Evolutionary conservation across 2,888 invertebrate species (phyloP), one percentile per base, ranked within the genome.

Genomic region (Nemurella pictetii): DNA sequence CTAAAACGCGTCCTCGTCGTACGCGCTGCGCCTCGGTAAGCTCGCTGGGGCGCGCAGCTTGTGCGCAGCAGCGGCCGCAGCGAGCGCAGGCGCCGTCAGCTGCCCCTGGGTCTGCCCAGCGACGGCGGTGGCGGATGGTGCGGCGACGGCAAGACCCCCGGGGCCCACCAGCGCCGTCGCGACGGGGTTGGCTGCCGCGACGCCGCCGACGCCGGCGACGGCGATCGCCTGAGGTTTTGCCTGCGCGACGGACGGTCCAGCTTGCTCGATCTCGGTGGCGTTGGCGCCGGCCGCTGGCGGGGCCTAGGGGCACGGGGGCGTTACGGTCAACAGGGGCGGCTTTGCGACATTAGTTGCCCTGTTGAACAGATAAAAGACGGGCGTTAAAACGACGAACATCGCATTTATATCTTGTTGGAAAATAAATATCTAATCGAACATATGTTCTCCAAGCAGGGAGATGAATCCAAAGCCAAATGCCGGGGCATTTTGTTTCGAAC

Each of bases 121-220:
- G n/a, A 92, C 90, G 0, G 92, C 92, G 26, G 92, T 92, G 27
- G 92, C 92, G 80, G 90, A 89, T 28, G 92, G 92, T 86, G 91
- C 91, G 0, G 92, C 90, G 25, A 92, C 89, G 0, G 92, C 91
- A 78, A 91, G 87, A n/a, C 92, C 92, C 85, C 90, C 90, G 85
- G 90, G 90, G 32, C 92, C 92, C 29, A 90, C 92, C 29, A 92
- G 88, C 0, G 92, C 92, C 15, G 92, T 92, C 12, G 90, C 91
- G 80, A 90, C 88, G 3, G 92, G 92, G 20, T 90, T 90, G 3
- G 92, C 91, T 15, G 90, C 89, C 9, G 92, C 92, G 3, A 91
- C 90, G 7, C 92, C 92, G 73, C 92, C 92, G 75, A 89, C 89
- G 73, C 92, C 92, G 5, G 92, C 91, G 77, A 92, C 88, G 1